Percentiles rank a stretch among this genome's conserved stretches.
phyloP scores from a whole-genome alignment of 2,113 vertebrate species.

The Erythrolamprus reginae region DNA sequence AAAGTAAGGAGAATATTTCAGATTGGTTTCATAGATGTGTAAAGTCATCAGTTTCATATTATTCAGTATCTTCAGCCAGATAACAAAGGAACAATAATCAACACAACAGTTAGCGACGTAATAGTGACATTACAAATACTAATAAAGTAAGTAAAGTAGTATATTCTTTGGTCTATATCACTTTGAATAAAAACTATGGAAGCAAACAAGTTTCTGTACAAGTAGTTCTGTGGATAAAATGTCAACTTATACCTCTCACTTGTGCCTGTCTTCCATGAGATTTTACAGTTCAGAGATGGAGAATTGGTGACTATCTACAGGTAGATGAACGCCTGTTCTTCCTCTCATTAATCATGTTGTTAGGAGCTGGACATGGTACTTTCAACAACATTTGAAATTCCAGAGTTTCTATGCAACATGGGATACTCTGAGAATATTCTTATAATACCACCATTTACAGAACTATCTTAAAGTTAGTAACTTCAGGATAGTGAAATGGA shows the following conservation, averaged over 20 bases:
- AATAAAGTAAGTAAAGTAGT: not conserved
- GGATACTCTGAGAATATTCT: not conserved
- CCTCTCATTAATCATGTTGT: not conserved
- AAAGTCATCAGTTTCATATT: not conserved
- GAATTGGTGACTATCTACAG: not conserved
- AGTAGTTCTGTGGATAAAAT: too few relatives aligned
- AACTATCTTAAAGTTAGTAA: not conserved
- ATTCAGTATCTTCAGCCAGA: not conserved
- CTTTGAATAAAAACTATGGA: not conserved
- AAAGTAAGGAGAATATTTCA: not conserved
- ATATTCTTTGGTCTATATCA: not conserved
- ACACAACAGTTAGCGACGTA: not conserved
- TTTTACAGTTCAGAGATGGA: not conserved
- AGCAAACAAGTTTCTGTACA: not conserved
- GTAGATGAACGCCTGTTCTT: not conserved
- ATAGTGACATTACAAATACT: not conserved
- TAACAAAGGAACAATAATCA: not conserved
- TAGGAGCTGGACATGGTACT: not conserved
- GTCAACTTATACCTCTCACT: not conserved
- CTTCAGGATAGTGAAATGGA: not conserved
- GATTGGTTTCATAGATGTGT: not conserved
- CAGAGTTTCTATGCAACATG: not conserved
- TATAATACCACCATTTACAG: not conserved
- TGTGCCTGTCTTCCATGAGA: not conserved
- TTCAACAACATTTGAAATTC: not conserved